A percentile compares a stretch with the other conserved stretches of the same genome.
Conservation (phyloP, 2,888 invertebrate genomes). For the Ctena decussata region DNA sequence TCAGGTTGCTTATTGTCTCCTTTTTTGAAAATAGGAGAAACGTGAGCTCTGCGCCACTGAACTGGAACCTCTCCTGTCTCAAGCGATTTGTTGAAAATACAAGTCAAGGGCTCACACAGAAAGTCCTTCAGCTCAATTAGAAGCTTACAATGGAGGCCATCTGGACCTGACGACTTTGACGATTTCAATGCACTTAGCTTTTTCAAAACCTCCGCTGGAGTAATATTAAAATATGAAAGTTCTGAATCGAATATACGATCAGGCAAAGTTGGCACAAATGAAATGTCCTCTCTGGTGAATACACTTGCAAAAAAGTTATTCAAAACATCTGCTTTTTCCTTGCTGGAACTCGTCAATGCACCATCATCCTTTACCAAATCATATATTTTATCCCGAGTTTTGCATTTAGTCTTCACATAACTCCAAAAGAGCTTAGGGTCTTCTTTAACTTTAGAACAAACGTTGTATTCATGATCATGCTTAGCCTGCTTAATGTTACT, state of each 20-base stretch:
- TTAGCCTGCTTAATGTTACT: too few species aligned
- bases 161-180: conserved; percentile 5
- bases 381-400: too few species aligned
- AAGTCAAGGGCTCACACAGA: not conserved
- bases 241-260: not conserved
- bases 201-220: not conserved
- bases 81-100: conserved; percentile 19
- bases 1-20: conserved; percentile 9
- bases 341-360: not conserved
- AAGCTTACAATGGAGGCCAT: conserved; percentile 8
- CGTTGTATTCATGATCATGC: too few species aligned
- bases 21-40: conserved; percentile 17
- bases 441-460: too few species aligned
- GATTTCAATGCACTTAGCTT: not conserved
- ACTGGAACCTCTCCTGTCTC: not conserved
- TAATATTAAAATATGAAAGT: not conserved
- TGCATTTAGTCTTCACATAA: too few species aligned
- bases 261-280: not conserved
- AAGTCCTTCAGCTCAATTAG: conserved; percentile 2
- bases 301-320: conserved; percentile 13
- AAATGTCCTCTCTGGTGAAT: not conserved
- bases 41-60: conserved; percentile 1
- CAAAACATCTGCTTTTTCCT: conserved; percentile 13
- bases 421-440: too few species aligned
- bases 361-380: conserved; percentile 9